Percentiles rank a stretch among this genome's conserved stretches.
These are phyloP conservation scores for Stenolophus ochropezus DNA, from an alignment of 2,888 invertebrate genomes.

Conservation along the genomic window DNA sequence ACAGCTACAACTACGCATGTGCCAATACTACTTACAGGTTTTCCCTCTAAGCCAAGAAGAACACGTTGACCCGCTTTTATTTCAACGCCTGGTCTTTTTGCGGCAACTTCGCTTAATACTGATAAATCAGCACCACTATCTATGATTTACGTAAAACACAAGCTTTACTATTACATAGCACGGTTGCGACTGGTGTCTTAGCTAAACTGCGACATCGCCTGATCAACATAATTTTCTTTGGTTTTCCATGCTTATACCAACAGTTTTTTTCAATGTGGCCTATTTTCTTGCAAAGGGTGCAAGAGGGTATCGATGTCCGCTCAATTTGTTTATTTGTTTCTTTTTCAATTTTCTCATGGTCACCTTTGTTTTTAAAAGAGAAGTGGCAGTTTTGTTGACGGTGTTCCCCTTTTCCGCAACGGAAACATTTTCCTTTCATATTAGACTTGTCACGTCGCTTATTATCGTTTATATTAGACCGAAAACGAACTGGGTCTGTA, in stretches of 20 bases:
- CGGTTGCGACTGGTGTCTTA: background rate
- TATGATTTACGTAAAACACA: background rate
- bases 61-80: background rate
- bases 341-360: background rate
- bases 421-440: background rate
- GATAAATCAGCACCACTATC: background rate
- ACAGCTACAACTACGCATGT: background rate
- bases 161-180: background rate
- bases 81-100: constrained; percentile 1
- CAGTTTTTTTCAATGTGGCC: constrained; percentile 23
- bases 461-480: background rate
- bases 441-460: constrained; percentile 45
- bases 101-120: constrained; percentile 12
- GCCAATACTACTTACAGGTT: background rate
- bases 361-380: background rate
- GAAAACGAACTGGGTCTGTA: constrained; percentile 31
- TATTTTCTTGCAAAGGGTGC: constrained; percentile 43
- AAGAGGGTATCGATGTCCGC: background rate
- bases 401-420: background rate
- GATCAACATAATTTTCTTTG: constrained; percentile 11
- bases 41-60: background rate
- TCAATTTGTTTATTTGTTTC: background rate
- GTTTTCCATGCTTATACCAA: constrained; percentile 39
- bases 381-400: background rate
- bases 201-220: background rate